Evolutionary conservation across 1,140 invertebrate species (phyloP).

Genomic region (Yoshiicerus persimilis): DNA sequence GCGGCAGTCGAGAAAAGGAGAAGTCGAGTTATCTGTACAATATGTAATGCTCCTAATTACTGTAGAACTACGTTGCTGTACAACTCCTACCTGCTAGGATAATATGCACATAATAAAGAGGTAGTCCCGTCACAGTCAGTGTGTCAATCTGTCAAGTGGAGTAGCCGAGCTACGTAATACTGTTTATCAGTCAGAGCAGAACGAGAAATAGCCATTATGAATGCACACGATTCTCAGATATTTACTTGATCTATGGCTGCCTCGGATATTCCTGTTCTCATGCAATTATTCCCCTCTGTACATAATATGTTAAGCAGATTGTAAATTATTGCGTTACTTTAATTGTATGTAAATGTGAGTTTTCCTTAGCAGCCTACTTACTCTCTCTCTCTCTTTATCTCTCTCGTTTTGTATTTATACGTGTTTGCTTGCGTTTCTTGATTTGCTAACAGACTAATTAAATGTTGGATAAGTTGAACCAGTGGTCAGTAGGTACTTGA

Average conservation of each 20-base stretch:
- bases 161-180: too few relatives aligned
- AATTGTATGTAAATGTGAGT: not conserved
- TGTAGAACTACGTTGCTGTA: too few relatives aligned
- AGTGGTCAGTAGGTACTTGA: too few relatives aligned
- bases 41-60: too few relatives aligned
- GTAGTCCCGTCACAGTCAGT: too few relatives aligned
- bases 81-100: too few relatives aligned
- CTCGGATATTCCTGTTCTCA: not conserved
- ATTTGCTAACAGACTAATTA: not conserved
- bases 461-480: too few relatives aligned
- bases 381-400: not conserved
- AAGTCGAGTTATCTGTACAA: too few relatives aligned
- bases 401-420: not conserved
- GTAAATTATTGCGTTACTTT: not conserved
- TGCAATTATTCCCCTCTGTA: not conserved
- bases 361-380: not conserved
- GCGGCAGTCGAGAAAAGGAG: too few relatives aligned
- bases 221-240: not conserved
- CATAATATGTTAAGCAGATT: not conserved
- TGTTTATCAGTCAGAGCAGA: too few relatives aligned
- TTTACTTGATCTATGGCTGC: not conserved
- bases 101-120: too few relatives aligned
- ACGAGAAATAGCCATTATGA: not conserved
- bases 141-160: too few relatives aligned
- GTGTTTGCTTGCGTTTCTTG: not conserved